Base-by-base conservation (phyloP, 2,888 invertebrate genomes). In the Catocala nupta region DNA sequence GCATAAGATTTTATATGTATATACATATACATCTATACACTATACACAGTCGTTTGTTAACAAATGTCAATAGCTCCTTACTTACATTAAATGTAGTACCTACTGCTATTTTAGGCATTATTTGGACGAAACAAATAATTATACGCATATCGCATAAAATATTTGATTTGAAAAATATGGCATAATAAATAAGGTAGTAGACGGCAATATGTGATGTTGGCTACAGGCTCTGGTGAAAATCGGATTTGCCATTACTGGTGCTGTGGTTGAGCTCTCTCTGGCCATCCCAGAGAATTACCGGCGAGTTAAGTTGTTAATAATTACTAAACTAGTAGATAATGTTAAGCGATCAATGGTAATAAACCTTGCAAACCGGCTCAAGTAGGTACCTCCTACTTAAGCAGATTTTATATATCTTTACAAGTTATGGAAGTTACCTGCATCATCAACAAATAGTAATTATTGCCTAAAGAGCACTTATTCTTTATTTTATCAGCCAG, bases 231-330 rank as follows among this genome's bases (percentile, higher is more conserved):
- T 45, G 7, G 45, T 45, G 13, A 45, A 45, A 45, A 45, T 45
- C 12, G 6, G 7, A 5, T 43, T 11, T 11, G 11, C 10, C 10
- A 45, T 45, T 39, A 12, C 12, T 12, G 12, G 6, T 12, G 8
- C 34, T 50, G 34, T n/a, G 49, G 52, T 42, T 11, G n/a, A 9
- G 11, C 52, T 54, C 48, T 50, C 49, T 36, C 44, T 36, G 16
- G 0, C 55, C 13, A 50, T 50, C 49, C 36, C 43, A n/a, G 9
- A 39, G 43, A 2, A 60, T 49, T 49, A 55, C 52, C 42, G 47
- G 16, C 51, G 44, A 58, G 57, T 43, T 55, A 57, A 55, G 44
- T 36, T 42, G 58, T 59, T 53, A 52, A 55, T 58, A 50, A 60
- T 50, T 55, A 55, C 50, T 50, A 39, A 49, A 48, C 55, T 52